These are phyloP conservation scores for Lynx canadensis DNA, from an alignment of 2,113 vertebrate genomes.

Conservation along the genomic window DNA sequence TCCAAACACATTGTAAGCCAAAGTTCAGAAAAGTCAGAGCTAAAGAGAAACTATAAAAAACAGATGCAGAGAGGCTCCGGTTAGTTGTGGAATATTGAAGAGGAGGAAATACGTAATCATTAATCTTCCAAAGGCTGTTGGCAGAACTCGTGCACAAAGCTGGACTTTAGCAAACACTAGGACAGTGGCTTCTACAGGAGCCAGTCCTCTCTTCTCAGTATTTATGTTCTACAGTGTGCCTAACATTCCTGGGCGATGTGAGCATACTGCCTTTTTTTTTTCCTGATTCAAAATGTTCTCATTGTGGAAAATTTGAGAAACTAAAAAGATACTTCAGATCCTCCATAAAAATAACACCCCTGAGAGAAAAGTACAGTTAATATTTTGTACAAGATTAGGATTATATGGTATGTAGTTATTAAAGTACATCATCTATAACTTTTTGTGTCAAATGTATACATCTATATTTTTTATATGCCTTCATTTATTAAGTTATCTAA, in stretches of 20 bases:
- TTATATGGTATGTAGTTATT: background rate
- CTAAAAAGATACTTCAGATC: slow-evolving; percentile 2
- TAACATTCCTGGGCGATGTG: background rate
- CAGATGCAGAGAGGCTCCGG: background rate
- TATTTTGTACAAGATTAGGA: background rate
- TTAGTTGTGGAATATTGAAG: background rate
- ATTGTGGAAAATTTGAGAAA: background rate
- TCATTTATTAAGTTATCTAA: background rate
- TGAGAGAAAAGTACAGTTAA: background rate
- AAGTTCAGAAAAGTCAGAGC: background rate
- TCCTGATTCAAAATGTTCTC: background rate
- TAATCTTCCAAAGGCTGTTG: background rate
- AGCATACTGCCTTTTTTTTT: background rate
- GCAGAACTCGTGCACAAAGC: background rate
- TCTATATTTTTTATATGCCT: background rate
- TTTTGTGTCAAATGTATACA: background rate
- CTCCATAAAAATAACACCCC: background rate
- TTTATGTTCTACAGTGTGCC: background rate
- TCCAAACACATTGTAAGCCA: background rate
- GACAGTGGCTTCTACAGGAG: background rate
- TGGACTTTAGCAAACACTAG: background rate
- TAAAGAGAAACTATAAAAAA: background rate
- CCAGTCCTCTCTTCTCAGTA: background rate
- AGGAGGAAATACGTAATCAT: background rate
- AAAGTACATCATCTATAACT: background rate